These are phyloP conservation scores for Centrocercus urophasianus DNA, from an alignment of 2,113 vertebrate genomes.

Conservation along the genomic window DNA sequence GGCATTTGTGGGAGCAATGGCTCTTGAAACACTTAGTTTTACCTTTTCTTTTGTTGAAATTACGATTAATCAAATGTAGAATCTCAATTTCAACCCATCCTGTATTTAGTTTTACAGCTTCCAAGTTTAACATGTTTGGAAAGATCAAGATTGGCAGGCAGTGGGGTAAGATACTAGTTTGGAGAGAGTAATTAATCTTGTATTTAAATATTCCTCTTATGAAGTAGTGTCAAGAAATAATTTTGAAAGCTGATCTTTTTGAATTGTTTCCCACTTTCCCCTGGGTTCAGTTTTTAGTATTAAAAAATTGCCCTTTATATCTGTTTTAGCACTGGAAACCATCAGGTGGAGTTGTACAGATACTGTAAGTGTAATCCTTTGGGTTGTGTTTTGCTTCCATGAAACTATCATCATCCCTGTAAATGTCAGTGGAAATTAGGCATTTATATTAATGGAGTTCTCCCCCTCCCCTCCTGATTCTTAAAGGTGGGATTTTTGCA, in stretches of 20 bases:
- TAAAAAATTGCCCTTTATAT: conserved; percentile 53
- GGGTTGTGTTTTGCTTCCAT: conserved; percentile 49
- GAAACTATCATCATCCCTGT: conserved; percentile 53
- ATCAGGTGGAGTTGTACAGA: conserved; percentile 33
- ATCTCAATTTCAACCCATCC: neutral
- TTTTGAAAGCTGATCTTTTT: neutral
- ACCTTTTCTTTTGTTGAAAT: neutral
- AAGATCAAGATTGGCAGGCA: neutral
- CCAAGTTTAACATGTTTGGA: neutral
- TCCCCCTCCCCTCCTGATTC: neutral
- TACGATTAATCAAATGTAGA: neutral
- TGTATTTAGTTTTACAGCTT: neutral
- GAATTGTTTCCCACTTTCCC: conserved; percentile 3
- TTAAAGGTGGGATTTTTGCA: conserved; percentile 48
- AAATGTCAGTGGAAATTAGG: conserved; percentile 72
- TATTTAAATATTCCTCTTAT: neutral
- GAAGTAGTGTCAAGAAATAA: neutral
- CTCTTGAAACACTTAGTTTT: neutral
- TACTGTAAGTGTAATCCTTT: conserved; percentile 60
- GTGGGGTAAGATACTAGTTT: neutral
- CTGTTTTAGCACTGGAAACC: conserved; percentile 26
- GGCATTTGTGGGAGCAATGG: neutral
- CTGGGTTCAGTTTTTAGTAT: conserved; percentile 50
- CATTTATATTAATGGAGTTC: conserved; percentile 43
- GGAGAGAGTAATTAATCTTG: neutral